Base-by-base conservation (phyloP, 2,888 invertebrate species). In the Eurois occulta region DNA sequence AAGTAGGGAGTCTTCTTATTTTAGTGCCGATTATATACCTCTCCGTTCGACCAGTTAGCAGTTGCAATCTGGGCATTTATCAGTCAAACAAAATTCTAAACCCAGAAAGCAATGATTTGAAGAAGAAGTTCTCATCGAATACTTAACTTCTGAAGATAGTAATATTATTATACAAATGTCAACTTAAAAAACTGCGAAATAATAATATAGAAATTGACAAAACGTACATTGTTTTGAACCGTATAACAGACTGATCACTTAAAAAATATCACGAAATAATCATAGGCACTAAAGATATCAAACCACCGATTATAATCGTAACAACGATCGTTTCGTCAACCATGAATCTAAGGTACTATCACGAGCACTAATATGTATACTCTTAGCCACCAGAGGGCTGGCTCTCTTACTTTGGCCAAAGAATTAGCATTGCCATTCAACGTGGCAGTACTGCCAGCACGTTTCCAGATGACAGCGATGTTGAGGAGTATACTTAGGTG, bases 261-360 rank as follows among this genome's bases (percentile, higher is more conserved):
- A 62, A 71, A 80, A 77, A 79, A 48, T 52, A 35, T 70, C 4
- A 55, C 46, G 6, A 35, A n/a, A 18, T 71, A 77, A 71, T 62
- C 71, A 13, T 24, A 24, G 16, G 1, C 18, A 52, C 58, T 69
- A 28, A 80, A 69, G 21, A 69, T 77, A 58, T 24, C 28, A 43
- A 65, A 69, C 35, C 64, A 1, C 16, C 18, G 24, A 68, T 68
- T 28, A 66, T 58, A 66, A 83, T 43, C 65, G n/a, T 52, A 62
- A 46, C 43, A 62, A 43, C n/a, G 76, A 43, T 16, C 43, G 48
- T 69, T 32, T 72, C 16, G n/a, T 71, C 58, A 73, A 60, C 68
- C 73, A 65, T 85, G 70, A 81, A 72, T 38, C 18, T 38, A 32
- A 46, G 13, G 48, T 58, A 65, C 41, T 35, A n/a, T 65, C 41